Base-by-base conservation (phyloP, 2,797 vertebrate genomes). In the Rallus crepitans region DNA sequence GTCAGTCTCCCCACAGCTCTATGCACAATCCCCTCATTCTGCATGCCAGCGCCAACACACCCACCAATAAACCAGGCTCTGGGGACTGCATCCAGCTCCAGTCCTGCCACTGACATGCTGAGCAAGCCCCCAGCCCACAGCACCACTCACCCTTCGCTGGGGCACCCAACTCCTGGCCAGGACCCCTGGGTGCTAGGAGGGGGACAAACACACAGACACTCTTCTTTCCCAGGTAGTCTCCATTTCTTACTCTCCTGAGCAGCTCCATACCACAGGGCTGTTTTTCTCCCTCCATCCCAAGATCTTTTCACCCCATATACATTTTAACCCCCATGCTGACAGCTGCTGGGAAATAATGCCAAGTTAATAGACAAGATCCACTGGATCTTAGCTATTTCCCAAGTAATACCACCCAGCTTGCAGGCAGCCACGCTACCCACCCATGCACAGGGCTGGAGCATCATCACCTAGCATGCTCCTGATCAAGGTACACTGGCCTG, bases 301-400 rank as follows among this genome's bases (percentile, higher is more conserved):
- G 75, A 75, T n/a, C 16, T 21, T 8, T 20, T 19, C 8, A 18
- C 0, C 0, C 70, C 8, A 30, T 3, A 15, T 18, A 39, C 6
- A 6, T 52, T 77, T 56, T 37, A 33, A 39, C 76, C 64, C 89
- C 78, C 1, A 1, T 42, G 77, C 73, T 79, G 90, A 87, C 73
- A 93, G 94, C 78, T 66, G 59, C 75, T 82, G 63, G 35, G 63
- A 84, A 94, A 87, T 5, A 89, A 79, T 87, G 59, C 68, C 33
- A 57, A 90, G 33, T 72, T 65, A 73, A 72, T 0, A 93, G 87
- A 55, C 33, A 89, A 93, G 70, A 91, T 64, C 87, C 78, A 80
- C 11, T 70, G 76, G 56, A 87, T 88, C 85, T 93, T 40, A 48
- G 79, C 72, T 77, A 52, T 89, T 91, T 48, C 48, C 56, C 2